Conservation (phyloP, 2,888 invertebrate genomes). For the Lacanobia wlatinum region DNA sequence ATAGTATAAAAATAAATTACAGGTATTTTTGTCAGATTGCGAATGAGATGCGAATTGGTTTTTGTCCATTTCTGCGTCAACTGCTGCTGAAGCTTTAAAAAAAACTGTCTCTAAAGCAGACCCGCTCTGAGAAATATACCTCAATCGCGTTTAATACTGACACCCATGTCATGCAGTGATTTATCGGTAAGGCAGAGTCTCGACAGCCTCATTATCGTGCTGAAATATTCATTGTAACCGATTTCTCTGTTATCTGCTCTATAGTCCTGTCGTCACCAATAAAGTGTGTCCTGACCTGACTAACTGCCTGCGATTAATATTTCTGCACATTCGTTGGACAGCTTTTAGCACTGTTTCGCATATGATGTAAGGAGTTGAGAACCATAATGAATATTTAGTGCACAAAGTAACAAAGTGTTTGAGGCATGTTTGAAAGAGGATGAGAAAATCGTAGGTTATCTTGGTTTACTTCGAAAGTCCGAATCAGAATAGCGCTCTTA, state of each 20-base stretch:
- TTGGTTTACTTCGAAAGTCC: background rate
- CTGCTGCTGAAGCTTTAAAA: no score
- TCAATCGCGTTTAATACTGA: background rate
- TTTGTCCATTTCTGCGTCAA: no score
- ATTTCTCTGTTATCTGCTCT: constrained; percentile 27
- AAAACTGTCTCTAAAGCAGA: no score
- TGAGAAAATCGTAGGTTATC: background rate
- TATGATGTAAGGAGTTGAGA: constrained; percentile 19
- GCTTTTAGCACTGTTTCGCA: constrained; percentile 28
- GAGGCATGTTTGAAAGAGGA: background rate
- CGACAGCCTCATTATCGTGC: constrained; percentile 21
- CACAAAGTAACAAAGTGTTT: constrained; percentile 5
- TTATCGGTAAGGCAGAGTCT: constrained; percentile 4
- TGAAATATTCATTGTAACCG: constrained; percentile 46
- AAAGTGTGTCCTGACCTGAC: constrained; percentile 2
- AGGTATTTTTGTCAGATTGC: no score
- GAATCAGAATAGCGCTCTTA: background rate
- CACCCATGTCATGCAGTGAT: background rate
- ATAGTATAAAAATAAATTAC: no score
- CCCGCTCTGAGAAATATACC: no score
- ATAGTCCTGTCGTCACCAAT: constrained; percentile 44
- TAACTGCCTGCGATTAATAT: constrained; percentile 40
- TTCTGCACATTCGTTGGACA: constrained; percentile 25
- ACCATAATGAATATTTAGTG: constrained; percentile 6
- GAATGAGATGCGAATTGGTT: no score